A percentile compares a stretch with the other conserved stretches of the same genome.
Evolutionary conservation across 2,113 vertebrate species (phyloP).

Genomic region (Gracilinanus agilis): DNA sequence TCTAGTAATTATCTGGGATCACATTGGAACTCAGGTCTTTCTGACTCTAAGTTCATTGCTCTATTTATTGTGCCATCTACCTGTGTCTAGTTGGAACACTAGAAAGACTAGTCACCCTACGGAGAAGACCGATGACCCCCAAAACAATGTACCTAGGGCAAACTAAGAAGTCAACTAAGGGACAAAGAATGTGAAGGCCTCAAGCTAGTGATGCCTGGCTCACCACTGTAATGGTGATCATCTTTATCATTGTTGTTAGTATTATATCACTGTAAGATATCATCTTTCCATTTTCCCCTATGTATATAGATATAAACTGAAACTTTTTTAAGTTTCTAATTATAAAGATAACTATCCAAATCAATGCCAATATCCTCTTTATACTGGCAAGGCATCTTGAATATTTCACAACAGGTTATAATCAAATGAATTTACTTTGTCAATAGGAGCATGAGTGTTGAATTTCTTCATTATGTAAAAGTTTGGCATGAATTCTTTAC

Average conservation of each 20-base stretch:
- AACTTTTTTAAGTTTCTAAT: conserved; percentile 29
- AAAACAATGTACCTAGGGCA: neutral
- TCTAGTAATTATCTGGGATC: neutral
- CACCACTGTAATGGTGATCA: neutral
- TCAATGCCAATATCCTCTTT: neutral
- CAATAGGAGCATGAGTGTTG: neutral
- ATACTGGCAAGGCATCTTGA: neutral
- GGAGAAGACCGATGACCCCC: neutral
- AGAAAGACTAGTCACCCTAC: neutral
- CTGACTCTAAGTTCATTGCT: neutral
- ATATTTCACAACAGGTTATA: conserved; percentile 15
- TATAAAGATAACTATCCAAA: neutral
- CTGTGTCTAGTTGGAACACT: neutral
- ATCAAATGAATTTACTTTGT: conserved; percentile 1
- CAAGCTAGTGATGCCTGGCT: neutral
- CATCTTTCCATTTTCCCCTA: neutral
- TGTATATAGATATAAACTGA: conserved; percentile 12
- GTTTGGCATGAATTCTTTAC: conserved; percentile 1
- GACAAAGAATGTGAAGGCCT: neutral
- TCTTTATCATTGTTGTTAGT: neutral
- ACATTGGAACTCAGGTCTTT: neutral
- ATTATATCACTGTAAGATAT: neutral
- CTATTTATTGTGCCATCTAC: neutral
- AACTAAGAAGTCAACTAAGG: neutral
- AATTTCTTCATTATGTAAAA: conserved; percentile 44